These are phyloP conservation scores for Geococcyx californianus DNA, from an alignment of 2,113 vertebrate species.

Conservation along the genomic window DNA sequence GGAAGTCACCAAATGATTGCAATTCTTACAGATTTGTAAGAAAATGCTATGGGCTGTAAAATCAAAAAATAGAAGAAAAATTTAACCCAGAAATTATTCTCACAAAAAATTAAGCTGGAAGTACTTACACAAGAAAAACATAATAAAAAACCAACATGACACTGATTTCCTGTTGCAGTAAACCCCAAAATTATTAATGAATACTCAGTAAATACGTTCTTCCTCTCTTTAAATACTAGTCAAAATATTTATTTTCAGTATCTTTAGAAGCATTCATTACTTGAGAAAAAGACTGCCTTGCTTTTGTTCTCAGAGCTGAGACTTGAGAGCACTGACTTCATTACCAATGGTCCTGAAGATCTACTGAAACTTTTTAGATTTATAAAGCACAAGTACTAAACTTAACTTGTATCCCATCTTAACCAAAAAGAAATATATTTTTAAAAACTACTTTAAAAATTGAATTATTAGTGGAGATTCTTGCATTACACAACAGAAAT, in stretches of 20 bases:
- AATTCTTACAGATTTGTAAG: neutral
- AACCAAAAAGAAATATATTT: neutral
- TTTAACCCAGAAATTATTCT: neutral
- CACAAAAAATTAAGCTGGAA: neutral
- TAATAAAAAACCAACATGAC: neutral
- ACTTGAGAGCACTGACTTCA: neutral
- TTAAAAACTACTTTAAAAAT: fast-evolving
- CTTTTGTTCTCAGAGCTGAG: neutral
- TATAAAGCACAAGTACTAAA: neutral
- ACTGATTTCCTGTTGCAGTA: neutral
- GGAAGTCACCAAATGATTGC: neutral
- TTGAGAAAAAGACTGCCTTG: neutral
- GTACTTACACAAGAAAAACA: neutral
- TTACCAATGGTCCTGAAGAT: neutral
- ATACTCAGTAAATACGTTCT: neutral
- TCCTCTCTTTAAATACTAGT: neutral
- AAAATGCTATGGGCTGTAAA: neutral
- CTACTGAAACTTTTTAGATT: neutral
- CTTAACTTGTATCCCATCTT: neutral
- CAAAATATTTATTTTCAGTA: neutral
- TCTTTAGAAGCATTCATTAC: neutral
- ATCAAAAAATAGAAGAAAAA: neutral
- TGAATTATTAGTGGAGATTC: neutral
- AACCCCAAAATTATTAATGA: neutral
- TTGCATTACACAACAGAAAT: neutral